These are phyloP conservation scores for Eremobia ochroleuca DNA, from an alignment of 2,888 invertebrate species.

Conservation along the genomic window DNA sequence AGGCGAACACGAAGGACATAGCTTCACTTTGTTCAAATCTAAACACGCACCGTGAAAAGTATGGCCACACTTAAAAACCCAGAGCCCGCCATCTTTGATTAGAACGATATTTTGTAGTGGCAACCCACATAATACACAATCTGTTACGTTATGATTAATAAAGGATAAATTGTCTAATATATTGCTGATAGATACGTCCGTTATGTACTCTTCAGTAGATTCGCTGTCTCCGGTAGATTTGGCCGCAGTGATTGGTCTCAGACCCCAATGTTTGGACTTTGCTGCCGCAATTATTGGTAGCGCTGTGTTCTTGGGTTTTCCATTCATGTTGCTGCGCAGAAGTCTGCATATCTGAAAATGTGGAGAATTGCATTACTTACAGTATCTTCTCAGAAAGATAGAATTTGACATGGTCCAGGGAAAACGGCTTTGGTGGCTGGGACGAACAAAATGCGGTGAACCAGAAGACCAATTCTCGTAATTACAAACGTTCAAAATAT, in stretches of 20 bases:
- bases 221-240: conserved; percentile 36
- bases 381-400: not conserved
- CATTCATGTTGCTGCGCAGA: conserved; percentile 78
- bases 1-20: conserved; percentile 84
- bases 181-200: conserved; percentile 70
- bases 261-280: conserved; percentile 90
- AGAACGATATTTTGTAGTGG: conserved; percentile 91
- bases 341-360: conserved; percentile 83
- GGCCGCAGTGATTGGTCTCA: conserved; percentile 73
- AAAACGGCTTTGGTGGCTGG: no score
- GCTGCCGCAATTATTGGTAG: conserved; percentile 85
- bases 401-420: not conserved
- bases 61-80: conserved; percentile 92
- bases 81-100: conserved; percentile 91
- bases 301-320: conserved; percentile 82
- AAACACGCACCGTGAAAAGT: conserved; percentile 92
- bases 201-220: conserved; percentile 52
- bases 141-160: conserved; percentile 75
- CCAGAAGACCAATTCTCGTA: not conserved
- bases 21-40: conserved; percentile 89
- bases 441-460: not conserved
- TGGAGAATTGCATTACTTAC: not conserved
- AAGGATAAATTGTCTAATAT: conserved; percentile 76
- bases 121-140: conserved; percentile 91
- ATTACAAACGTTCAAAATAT: not conserved